Evolutionary conservation across 1,140 invertebrate species (phyloP).

Genomic region (Gryon sp.): DNA sequence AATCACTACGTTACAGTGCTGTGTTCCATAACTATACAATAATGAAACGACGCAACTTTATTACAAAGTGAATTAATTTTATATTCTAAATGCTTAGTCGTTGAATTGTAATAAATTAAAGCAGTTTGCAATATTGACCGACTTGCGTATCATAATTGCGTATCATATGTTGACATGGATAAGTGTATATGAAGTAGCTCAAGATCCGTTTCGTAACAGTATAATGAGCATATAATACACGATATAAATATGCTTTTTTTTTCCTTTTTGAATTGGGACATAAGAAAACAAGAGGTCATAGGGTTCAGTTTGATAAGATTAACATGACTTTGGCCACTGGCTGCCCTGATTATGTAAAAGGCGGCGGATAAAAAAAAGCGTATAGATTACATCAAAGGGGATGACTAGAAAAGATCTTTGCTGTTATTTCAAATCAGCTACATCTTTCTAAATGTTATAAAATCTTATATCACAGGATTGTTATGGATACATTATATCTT

Average conservation of each 20-base stretch:
- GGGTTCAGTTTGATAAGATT: constrained; percentile 71
- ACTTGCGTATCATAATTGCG: constrained; percentile 58
- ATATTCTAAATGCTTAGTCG: constrained; percentile 48
- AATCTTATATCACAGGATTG: too few relatives aligned
- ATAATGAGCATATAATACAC: constrained; percentile 62
- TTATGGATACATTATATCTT: constrained; percentile 10
- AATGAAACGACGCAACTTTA: constrained; percentile 39
- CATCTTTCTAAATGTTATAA: constrained; percentile 11
- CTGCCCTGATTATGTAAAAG: constrained; percentile 70
- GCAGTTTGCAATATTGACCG: constrained; percentile 62
- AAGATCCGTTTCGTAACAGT: constrained; percentile 63
- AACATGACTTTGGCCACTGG: constrained; percentile 63
- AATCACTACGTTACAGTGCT: constrained; percentile 14
- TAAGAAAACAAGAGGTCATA: constrained; percentile 68
- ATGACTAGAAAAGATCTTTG: constrained; percentile 40
- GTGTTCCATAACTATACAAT: constrained; percentile 2
- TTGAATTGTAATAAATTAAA: constrained; percentile 58
- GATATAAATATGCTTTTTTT: constrained; percentile 63
- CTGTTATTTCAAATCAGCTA: constrained; percentile 18
- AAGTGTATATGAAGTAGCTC: constrained; percentile 54
- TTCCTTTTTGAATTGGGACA: constrained; percentile 66
- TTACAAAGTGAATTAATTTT: constrained; percentile 45
- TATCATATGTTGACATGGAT: constrained; percentile 62
- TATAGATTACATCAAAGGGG: constrained; percentile 39
- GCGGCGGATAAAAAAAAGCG: constrained; percentile 23